These are phyloP conservation scores for Scaptomyza graminum DNA, from an alignment of 1,140 invertebrate species.

Conservation along the genomic window DNA sequence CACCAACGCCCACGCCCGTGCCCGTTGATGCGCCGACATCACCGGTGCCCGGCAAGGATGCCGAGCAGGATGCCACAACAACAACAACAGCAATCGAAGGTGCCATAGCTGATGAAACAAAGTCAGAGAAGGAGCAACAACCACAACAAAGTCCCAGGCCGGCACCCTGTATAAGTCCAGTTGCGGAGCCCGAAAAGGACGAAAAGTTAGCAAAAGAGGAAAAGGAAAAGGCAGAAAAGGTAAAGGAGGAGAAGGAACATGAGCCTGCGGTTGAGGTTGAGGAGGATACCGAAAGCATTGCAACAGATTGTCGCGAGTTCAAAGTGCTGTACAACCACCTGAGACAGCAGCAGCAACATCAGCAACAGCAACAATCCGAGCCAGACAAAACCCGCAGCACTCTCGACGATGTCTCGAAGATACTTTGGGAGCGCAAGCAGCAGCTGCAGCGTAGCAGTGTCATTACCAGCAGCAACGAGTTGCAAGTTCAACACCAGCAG, in stretches of 20 bases:
- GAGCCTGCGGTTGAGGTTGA: conserved; percentile 11
- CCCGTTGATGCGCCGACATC: conserved; percentile 25
- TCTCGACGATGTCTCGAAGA: conserved; percentile 69
- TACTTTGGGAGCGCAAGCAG: conserved; percentile 73
- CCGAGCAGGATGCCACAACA: neutral
- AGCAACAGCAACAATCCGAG: conserved; percentile 32
- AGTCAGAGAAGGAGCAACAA: conserved; percentile 20
- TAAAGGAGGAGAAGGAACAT: conserved; percentile 7
- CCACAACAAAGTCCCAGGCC: conserved; percentile 24
- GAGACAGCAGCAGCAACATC: conserved; percentile 61
- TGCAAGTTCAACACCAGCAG: conserved; percentile 36
- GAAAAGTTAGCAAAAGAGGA: conserved; percentile 16
- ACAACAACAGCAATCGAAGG: conserved; percentile 24
- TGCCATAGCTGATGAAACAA: conserved; percentile 40
- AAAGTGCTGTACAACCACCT: conserved; percentile 81
- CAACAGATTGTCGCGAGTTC: conserved; percentile 70
- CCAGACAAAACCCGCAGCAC: conserved; percentile 72
- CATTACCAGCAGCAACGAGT: conserved; percentile 62
- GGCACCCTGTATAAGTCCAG: conserved; percentile 22
- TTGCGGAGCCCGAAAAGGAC: too few species aligned
- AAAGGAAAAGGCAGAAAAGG: neutral
- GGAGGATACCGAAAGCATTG: conserved; percentile 27
- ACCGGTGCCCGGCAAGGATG: conserved; percentile 20
- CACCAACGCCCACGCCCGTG: conserved; percentile 30
- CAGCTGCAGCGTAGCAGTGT: conserved; percentile 73